A percentile compares a stretch with the other conserved stretches of the same genome.
These are phyloP conservation scores for Eulemur albifrons DNA, from an alignment of 2,797 vertebrate species.

Conservation along the genomic window DNA sequence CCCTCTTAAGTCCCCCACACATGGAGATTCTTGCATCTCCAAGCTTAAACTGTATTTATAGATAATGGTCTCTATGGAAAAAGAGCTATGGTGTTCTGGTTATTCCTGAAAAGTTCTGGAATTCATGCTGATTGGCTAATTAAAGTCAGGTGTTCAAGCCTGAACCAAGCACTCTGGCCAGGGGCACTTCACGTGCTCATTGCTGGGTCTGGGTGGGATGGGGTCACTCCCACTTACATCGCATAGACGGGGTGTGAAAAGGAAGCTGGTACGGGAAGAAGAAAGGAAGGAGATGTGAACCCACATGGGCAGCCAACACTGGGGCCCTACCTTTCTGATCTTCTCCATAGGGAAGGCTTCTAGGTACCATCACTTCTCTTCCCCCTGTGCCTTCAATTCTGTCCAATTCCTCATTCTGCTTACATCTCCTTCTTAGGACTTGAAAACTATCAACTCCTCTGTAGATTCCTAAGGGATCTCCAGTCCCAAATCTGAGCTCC, in stretches of 20 bases:
- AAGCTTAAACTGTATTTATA: not conserved
- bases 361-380: not conserved
- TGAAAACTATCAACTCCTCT: not conserved
- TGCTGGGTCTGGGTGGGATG: not conserved
- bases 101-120: not conserved
- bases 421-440: not conserved
- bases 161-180: not conserved
- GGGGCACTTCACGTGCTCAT: not conserved
- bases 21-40: not conserved
- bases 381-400: not conserved
- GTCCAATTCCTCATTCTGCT: not conserved
- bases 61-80: not conserved
- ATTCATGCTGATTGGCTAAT: not conserved
- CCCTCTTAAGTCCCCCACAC: not conserved
- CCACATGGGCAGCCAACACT: not conserved
- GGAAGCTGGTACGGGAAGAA: not conserved
- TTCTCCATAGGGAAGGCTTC: not conserved
- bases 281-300: not conserved
- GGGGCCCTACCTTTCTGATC: not conserved
- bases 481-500: not conserved
- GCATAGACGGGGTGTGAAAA: not conserved
- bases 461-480: not conserved
- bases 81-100: not conserved
- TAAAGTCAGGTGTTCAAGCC: not conserved
- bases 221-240: not conserved